Percentiles rank a stretch among this genome's conserved stretches.
Evolutionary conservation across 2,888 invertebrate species (phyloP).

Genomic region (Azorinus chamasolen): DNA sequence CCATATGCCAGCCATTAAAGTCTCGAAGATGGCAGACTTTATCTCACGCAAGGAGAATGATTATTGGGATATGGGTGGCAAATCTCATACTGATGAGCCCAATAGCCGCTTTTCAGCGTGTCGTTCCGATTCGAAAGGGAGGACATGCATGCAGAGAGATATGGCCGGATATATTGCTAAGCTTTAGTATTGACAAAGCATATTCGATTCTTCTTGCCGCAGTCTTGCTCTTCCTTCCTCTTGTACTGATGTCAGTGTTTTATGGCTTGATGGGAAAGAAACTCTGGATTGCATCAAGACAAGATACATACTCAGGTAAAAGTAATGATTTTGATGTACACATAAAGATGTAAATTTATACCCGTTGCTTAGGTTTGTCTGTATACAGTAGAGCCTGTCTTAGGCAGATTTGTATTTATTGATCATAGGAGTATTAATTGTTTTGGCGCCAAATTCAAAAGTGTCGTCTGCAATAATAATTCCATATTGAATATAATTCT

Average conservation of each 20-base stretch:
- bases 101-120: slow-evolving; percentile 87
- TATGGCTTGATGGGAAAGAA: slow-evolving; percentile 87
- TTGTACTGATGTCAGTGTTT: slow-evolving; percentile 92
- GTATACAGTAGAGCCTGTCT: too few species aligned
- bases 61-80: slow-evolving; percentile 86
- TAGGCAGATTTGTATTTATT: too few species aligned
- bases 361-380: too few species aligned
- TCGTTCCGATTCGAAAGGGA: slow-evolving; percentile 64
- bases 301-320: too few species aligned
- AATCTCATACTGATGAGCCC: slow-evolving; percentile 90
- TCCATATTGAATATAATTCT: too few species aligned
- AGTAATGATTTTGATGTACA: too few species aligned
- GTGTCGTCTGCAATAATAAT: too few species aligned
- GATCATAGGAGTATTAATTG: too few species aligned
- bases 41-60: slow-evolving; percentile 90
- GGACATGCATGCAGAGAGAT: slow-evolving; percentile 79
- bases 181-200: slow-evolving; percentile 87
- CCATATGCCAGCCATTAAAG: slow-evolving; percentile 92
- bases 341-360: too few species aligned
- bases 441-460: too few species aligned
- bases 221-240: slow-evolving; percentile 91
- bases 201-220: slow-evolving; percentile 92
- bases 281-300: slow-evolving; percentile 73
- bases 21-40: slow-evolving; percentile 92
- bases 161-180: slow-evolving; percentile 75